Conservation (phyloP, 2,797 vertebrate species). For the Scolopax rusticola region DNA sequence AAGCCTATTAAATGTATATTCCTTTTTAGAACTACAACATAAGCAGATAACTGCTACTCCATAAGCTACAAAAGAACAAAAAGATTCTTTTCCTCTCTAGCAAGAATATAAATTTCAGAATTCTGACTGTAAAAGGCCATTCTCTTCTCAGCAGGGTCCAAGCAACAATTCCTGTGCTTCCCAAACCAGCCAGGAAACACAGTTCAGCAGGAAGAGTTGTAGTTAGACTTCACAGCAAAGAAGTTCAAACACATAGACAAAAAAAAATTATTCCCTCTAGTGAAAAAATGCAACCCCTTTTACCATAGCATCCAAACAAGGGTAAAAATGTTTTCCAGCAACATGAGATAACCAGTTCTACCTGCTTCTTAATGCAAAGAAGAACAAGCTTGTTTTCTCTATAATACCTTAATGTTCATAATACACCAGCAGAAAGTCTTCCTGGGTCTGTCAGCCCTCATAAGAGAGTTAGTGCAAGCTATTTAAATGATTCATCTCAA, state of each 20-base stretch:
- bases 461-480: not conserved
- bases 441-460: not conserved
- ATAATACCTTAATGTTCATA: not conserved
- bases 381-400: not conserved
- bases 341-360: not conserved
- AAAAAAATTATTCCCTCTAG: not conserved
- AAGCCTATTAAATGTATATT: not conserved
- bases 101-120: not conserved
- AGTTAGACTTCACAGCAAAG: not conserved
- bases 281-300: not conserved
- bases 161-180: not conserved
- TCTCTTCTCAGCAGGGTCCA: not conserved
- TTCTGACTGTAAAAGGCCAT: not conserved
- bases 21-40: not conserved
- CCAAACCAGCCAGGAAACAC: not conserved
- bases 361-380: not conserved
- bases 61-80: not conserved
- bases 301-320: not conserved
- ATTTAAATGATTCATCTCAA: not conserved
- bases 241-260: not conserved
- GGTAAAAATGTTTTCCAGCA: not conserved
- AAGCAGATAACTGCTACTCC: not conserved
- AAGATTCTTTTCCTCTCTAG: not conserved
- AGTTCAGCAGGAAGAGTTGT: not conserved
- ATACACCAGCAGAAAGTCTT: not conserved